Evolutionary conservation across 2,888 invertebrate genomes (phyloP).

Genomic region (Agrilus biguttatus): DNA sequence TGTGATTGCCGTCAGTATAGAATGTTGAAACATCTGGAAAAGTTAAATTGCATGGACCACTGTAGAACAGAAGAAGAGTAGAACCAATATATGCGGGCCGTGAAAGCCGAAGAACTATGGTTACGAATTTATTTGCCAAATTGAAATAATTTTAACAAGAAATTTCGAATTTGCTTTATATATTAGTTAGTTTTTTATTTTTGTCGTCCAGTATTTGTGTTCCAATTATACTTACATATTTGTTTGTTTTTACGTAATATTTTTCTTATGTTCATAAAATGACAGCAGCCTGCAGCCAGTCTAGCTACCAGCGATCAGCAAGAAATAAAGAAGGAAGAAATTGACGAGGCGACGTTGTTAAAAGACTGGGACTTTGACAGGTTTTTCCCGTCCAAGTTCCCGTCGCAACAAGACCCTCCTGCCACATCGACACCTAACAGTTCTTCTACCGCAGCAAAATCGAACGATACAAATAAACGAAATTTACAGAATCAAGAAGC

Average conservation of each 20-base stretch:
- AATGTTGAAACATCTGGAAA: too few species aligned
- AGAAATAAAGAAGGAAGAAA: slow-evolving; percentile 19
- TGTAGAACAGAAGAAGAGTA: too few species aligned
- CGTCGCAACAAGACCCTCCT: slow-evolving; percentile 5
- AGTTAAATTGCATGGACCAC: too few species aligned
- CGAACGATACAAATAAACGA: slow-evolving; percentile 29
- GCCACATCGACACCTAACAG: slow-evolving; percentile 10
- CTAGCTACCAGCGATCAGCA: slow-evolving; percentile 22
- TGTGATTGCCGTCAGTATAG: too few species aligned
- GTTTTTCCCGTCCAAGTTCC: slow-evolving; percentile 53
- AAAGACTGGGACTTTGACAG: slow-evolving; percentile 81
- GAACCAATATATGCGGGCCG: too few species aligned
- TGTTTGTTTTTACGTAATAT: slow-evolving; percentile 6
- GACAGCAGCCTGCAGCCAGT: slow-evolving; percentile 33
- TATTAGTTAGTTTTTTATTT: slow-evolving; percentile 4
- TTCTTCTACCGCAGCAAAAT: slow-evolving; percentile 16
- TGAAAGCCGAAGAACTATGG: too few species aligned
- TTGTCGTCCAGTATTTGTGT: slow-evolving; percentile 12
- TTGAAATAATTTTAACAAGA: too few species aligned
- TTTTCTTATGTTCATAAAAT: slow-evolving; percentile 13
- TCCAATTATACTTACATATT: slow-evolving; percentile 10
- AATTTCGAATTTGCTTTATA: slow-evolving; percentile 9
- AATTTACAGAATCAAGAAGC: slow-evolving; percentile 19
- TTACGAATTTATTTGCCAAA: too few species aligned
- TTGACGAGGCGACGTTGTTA: slow-evolving; percentile 65